Base-by-base conservation (phyloP, 2,888 invertebrate species). In the Dilophus febrilis region DNA sequence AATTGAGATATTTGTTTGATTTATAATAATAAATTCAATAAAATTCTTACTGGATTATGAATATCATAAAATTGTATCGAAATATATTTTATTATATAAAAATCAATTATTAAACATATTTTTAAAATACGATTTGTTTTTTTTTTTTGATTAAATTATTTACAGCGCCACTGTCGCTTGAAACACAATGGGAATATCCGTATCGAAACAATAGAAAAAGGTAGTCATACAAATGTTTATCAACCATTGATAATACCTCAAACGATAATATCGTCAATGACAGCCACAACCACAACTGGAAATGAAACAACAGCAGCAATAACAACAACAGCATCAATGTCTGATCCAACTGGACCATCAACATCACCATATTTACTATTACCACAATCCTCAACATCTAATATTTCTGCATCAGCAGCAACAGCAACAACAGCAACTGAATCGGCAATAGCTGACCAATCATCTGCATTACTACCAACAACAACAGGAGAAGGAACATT, bases 101-200 rank as follows among this genome's bases (percentile, higher is more conserved):
- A n/a, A 7, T 7, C 13, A 6, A 6, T 32, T 13, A 10, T 10
- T 32, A 7, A 7, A 32, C 13, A 12, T 7, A 14, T 32, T 7
- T 32, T 13, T 12, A 14, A 7, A 22, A 22, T 22, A 22, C 8
- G 22, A 6, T 22, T 22, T 33, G 33, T 33, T 33, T 17, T 33
- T 12, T 33, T 33, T 33, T 33, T 17, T 33, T 16, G n/a, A n/a
- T n/a, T n/a, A n/a, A n/a, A n/a, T n/a, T 33, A 14, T 18, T 65
- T 65, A 50, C 63, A 81, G 81, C 74, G 81, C 54, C 81, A 81
- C 53, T 81, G 81, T 62, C 75, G 81, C 45, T 66, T 81, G 64
- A 81, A 81, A 59, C 81, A 81, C 62, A 74, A 74, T 53, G 81
- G 81, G 49, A 71, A 79, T 50, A 76, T 81, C 51, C 72, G 75